phyloP scores from a whole-genome alignment of 92 coral and sea anemone species.

The Nematostella vectensis region DNA sequence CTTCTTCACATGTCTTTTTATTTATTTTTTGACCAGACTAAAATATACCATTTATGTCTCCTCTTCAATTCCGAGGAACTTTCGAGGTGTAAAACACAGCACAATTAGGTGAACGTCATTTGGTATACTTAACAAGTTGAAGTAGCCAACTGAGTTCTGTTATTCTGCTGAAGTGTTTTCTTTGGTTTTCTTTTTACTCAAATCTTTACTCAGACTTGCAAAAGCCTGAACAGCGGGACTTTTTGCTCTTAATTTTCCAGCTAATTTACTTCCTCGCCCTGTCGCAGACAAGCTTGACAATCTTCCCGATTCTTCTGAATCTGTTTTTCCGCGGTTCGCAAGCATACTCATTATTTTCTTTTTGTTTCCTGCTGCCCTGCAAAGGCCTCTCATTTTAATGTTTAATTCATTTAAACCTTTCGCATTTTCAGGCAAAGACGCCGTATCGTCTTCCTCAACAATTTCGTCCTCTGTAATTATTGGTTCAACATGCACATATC shows the following conservation, averaged over 20 bases:
- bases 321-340: not conserved
- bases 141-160: too few species aligned
- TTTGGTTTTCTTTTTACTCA: too few species aligned
- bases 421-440: slow-evolving; percentile 5
- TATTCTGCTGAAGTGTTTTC: too few species aligned
- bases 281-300: too few species aligned
- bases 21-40: too few species aligned
- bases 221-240: not conserved
- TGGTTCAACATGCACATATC: slow-evolving; percentile 2
- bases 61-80: too few species aligned
- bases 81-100: too few species aligned
- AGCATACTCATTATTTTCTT: not conserved
- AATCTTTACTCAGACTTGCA: too few species aligned
- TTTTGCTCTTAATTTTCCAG: not conserved
- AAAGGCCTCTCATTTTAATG: slow-evolving; percentile 45
- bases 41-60: too few species aligned
- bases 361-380: slow-evolving; percentile 8
- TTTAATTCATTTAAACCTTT: slow-evolving; percentile 42
- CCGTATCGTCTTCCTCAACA: slow-evolving; percentile 4
- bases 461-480: slow-evolving; percentile 7
- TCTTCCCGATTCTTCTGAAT: not conserved
- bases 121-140: too few species aligned
- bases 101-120: too few species aligned
- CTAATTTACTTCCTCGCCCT: not conserved
- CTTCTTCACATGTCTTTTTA: too few species aligned